A percentile compares a stretch with the other conserved stretches of the same genome.
Conservation (phyloP, 2,113 vertebrate genomes). For the Phrynosoma platyrhinos region DNA sequence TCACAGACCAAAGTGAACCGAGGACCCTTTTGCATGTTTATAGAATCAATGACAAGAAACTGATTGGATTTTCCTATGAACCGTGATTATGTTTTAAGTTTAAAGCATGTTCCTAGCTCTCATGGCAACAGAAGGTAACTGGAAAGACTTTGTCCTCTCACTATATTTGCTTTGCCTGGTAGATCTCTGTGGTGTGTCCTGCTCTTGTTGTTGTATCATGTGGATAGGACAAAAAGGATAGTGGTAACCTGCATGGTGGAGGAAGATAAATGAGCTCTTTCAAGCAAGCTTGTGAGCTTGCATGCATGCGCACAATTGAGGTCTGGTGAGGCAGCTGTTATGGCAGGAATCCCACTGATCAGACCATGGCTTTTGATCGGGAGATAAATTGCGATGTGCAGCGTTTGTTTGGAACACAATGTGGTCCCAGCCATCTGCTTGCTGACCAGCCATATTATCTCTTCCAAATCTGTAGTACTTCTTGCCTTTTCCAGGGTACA, state of each 20-base stretch:
- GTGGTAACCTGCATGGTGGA: background rate
- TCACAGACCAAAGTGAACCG: no score
- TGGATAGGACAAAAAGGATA: background rate
- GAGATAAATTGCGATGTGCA: background rate
- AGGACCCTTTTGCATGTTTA: background rate
- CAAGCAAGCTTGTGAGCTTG: background rate
- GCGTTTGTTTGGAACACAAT: background rate
- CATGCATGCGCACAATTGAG: background rate
- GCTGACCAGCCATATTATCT: background rate
- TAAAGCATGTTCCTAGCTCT: background rate
- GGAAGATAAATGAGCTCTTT: background rate
- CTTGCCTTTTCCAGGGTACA: background rate
- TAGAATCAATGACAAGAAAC: background rate
- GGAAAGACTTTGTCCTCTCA: background rate
- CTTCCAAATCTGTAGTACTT: background rate
- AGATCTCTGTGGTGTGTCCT: background rate
- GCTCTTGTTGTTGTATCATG: background rate
- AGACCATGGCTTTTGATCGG: background rate
- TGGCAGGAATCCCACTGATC: background rate
- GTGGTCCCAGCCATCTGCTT: background rate
- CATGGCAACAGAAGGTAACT: background rate
- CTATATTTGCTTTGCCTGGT: background rate
- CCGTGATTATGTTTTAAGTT: background rate
- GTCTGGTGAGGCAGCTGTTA: constrained; percentile 3
- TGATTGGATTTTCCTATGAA: background rate